Conservation (phyloP, 2,797 vertebrate species). For the Ctenochaetus hawaiiensis region DNA sequence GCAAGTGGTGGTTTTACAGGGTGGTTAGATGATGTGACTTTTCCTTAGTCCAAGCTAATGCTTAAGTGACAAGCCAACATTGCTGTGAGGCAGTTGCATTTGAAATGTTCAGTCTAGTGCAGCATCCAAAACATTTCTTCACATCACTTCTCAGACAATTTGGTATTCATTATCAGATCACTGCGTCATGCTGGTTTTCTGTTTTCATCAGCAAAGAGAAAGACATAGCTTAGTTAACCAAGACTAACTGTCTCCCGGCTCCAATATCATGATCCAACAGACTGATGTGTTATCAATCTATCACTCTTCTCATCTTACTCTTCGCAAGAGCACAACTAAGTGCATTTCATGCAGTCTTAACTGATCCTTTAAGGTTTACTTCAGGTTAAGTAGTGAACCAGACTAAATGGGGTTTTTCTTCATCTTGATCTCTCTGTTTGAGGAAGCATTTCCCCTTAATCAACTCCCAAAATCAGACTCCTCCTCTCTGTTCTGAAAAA, state of each 20-base stretch:
- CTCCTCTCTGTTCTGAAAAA: conserved; percentile 37
- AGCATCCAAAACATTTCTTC: too few species aligned
- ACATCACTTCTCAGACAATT: too few species aligned
- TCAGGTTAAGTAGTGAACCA: background rate
- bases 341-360: background rate
- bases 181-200: background rate
- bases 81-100: too few species aligned
- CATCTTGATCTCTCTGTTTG: conserved; percentile 45
- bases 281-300: too few species aligned
- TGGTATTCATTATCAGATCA: background rate
- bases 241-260: too few species aligned
- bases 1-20: background rate
- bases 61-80: background rate
- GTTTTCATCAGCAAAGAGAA: background rate
- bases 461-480: conserved; percentile 17
- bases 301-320: background rate
- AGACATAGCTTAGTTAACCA: too few species aligned
- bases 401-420: background rate
- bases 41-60: background rate
- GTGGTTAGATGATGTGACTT: background rate
- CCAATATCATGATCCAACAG: too few species aligned
- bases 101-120: too few species aligned
- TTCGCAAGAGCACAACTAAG: background rate
- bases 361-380: background rate
- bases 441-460: conserved; percentile 53